Evolutionary conservation across 2,888 invertebrate genomes (phyloP).

Genomic region (Sturmia bella): DNA sequence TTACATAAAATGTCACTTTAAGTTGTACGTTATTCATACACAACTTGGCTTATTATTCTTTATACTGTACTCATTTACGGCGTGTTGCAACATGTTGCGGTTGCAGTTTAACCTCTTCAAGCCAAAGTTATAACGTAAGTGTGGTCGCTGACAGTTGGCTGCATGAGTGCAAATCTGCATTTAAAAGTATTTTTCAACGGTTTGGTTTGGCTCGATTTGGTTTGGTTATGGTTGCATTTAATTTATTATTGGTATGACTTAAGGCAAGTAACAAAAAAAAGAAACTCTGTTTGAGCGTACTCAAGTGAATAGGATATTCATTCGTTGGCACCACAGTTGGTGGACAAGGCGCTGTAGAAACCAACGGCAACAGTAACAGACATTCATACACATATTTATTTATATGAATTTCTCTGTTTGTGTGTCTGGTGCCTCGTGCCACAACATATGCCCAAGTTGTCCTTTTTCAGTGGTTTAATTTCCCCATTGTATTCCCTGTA

Average conservation of each 20-base stretch:
- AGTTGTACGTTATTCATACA: slow-evolving; percentile 17
- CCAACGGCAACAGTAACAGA: too few species aligned
- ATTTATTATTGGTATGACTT: slow-evolving; percentile 54
- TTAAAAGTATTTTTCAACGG: slow-evolving; percentile 17
- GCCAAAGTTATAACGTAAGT: background rate
- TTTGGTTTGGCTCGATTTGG: slow-evolving; percentile 44
- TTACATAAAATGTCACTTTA: background rate
- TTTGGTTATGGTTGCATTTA: slow-evolving; percentile 61
- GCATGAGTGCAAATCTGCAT: slow-evolving; percentile 4
- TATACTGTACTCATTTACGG: slow-evolving; percentile 10
- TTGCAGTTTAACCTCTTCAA: slow-evolving; percentile 56
- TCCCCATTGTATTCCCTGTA: slow-evolving; percentile 14
- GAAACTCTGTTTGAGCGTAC: slow-evolving; percentile 4
- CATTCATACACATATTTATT: background rate
- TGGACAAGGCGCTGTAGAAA: too few species aligned
- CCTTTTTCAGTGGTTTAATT: slow-evolving; percentile 50
- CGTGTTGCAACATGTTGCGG: slow-evolving; percentile 66
- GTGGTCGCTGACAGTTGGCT: background rate
- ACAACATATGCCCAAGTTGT: slow-evolving; percentile 59
- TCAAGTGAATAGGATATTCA: slow-evolving; percentile 11
- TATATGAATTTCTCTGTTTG: background rate
- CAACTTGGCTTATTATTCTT: background rate
- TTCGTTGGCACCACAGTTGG: background rate
- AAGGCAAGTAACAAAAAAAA: slow-evolving; percentile 25
- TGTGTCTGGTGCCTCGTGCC: slow-evolving; percentile 37